phyloP scores from a whole-genome alignment of 2,113 vertebrate genomes.

The Phoxinus phoxinus region DNA sequence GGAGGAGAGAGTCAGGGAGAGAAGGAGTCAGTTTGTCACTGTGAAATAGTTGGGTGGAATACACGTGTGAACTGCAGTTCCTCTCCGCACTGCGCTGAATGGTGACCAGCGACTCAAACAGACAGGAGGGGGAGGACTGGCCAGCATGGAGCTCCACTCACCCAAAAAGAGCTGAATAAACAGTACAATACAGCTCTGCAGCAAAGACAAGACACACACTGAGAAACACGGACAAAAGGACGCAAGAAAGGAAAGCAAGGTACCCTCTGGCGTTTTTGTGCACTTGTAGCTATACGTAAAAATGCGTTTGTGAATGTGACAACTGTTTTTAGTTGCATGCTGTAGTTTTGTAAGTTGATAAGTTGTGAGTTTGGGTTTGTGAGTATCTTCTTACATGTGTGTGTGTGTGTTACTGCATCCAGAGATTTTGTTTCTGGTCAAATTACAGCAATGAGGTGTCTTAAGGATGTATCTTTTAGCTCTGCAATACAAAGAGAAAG shows the following conservation, averaged over 20 bases:
- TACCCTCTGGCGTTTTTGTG: conserved; percentile 32
- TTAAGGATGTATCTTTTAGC: conserved; percentile 16
- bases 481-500: not conserved
- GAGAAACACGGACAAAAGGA: conserved; percentile 50
- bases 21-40: conserved; percentile 50
- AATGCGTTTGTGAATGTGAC: conserved; percentile 8
- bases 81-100: conserved; percentile 56
- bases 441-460: not conserved
- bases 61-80: conserved; percentile 56
- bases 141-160: conserved; percentile 75
- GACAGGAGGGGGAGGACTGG: conserved; percentile 53
- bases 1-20: conserved; percentile 32
- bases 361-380: conserved; percentile 26
- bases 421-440: conserved; percentile 32
- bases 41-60: conserved; percentile 60
- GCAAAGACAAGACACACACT: conserved; percentile 30
- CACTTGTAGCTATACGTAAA: not conserved
- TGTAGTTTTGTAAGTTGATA: not conserved
- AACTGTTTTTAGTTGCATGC: not conserved
- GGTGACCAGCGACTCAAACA: conserved; percentile 43
- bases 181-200: conserved; percentile 46
- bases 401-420: conserved; percentile 40
- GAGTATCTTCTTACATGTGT: not conserved
- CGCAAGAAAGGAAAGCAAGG: conserved; percentile 46
- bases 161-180: conserved; percentile 66